Conservation (phyloP, 2,888 invertebrate genomes). For the Nysson spinosus region DNA sequence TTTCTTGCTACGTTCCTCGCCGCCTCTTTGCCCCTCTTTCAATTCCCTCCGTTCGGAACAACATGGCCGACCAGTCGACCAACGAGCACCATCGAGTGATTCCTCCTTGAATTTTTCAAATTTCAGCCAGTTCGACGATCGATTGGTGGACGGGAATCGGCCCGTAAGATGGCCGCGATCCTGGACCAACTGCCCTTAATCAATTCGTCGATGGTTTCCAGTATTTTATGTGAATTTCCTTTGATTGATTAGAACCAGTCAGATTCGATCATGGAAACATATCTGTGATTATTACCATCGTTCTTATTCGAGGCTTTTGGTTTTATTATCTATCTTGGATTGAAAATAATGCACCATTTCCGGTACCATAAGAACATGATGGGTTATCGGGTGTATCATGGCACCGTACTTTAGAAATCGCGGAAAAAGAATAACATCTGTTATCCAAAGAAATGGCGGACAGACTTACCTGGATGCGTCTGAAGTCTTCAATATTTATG, state of each 20-base stretch:
- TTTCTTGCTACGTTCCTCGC: constrained; percentile 63
- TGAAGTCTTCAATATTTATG: too few relatives aligned
- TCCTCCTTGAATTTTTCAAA: constrained; percentile 54
- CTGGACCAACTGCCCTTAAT: constrained; percentile 24
- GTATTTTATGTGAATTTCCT: constrained; percentile 13
- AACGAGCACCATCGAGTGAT: constrained; percentile 50
- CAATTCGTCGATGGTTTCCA: constrained; percentile 28
- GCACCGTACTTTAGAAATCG: too few relatives aligned
- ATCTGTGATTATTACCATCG: too few relatives aligned
- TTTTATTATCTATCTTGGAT: too few relatives aligned
- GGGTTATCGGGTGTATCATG: too few relatives aligned
- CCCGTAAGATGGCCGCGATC: constrained; percentile 44
- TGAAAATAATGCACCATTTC: too few relatives aligned
- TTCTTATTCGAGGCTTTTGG: background rate
- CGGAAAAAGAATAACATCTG: too few relatives aligned
- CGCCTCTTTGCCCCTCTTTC: constrained; percentile 48
- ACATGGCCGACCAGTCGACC: constrained; percentile 55
- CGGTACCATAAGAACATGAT: too few relatives aligned
- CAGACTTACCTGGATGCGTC: too few relatives aligned
- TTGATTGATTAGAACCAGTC: constrained; percentile 1
- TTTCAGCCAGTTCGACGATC: constrained; percentile 41
- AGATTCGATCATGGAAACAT: constrained; percentile 6
- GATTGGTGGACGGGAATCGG: constrained; percentile 39
- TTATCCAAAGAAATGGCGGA: too few relatives aligned
- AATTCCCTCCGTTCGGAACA: constrained; percentile 43